Evolutionary conservation across 2,888 invertebrate species (phyloP).

Genomic region (Escarpia spicata): DNA sequence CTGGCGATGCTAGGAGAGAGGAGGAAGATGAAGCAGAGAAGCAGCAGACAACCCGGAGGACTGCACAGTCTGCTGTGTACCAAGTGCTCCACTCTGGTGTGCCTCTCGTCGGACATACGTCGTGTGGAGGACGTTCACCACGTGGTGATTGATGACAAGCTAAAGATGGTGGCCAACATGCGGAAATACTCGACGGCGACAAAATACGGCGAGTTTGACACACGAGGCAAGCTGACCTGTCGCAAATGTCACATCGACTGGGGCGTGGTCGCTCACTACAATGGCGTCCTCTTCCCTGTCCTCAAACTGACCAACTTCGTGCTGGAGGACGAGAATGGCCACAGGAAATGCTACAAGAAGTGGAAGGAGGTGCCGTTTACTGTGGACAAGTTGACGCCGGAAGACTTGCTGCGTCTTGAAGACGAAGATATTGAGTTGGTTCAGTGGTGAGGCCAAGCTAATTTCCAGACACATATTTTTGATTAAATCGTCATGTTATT

Average conservation of each 20-base stretch:
- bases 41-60: neutral
- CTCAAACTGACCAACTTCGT: slow-evolving; percentile 42
- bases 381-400: slow-evolving; percentile 32
- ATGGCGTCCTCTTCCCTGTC: slow-evolving; percentile 40
- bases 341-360: slow-evolving; percentile 32
- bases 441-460: neutral
- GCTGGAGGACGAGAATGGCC: slow-evolving; percentile 29
- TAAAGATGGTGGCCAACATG: slow-evolving; percentile 37
- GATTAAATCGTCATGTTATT: no score
- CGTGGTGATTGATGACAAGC: slow-evolving; percentile 47
- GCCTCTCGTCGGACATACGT: slow-evolving; percentile 52
- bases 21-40: slow-evolving; percentile 19
- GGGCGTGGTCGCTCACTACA: slow-evolving; percentile 42
- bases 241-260: slow-evolving; percentile 41
- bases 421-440: slow-evolving; percentile 27
- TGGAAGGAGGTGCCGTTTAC: slow-evolving; percentile 46
- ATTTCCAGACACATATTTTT: neutral
- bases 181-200: slow-evolving; percentile 30
- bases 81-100: slow-evolving; percentile 51
- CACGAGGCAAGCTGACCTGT: slow-evolving; percentile 44
- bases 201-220: slow-evolving; percentile 33
- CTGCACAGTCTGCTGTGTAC: slow-evolving; percentile 46
- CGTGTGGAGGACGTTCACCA: slow-evolving; percentile 51
- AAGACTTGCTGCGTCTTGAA: slow-evolving; percentile 31
- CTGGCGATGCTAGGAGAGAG: slow-evolving; percentile 30